phyloP scores from a whole-genome alignment of 1,140 invertebrate species.

The Drosophila aff. region DNA sequence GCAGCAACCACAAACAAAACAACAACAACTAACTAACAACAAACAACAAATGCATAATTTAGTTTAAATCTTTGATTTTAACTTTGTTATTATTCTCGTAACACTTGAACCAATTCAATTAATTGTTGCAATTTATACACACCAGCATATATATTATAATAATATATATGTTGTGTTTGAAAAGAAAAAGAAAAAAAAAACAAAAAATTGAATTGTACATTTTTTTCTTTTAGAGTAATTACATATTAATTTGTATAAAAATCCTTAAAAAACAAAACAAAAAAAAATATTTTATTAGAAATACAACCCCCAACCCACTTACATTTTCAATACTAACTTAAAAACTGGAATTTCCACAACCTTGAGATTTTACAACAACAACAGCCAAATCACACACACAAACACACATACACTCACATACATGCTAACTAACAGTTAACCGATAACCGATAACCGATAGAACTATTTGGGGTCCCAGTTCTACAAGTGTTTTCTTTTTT shows the following conservation, averaged over 20 bases:
- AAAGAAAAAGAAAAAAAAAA: not conserved
- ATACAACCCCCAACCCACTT: not conserved
- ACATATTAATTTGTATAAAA: constrained; percentile 28
- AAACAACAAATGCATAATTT: constrained; percentile 40
- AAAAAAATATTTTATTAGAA: constrained; percentile 47
- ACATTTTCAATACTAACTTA: constrained; percentile 42
- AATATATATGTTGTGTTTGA: constrained; percentile 29
- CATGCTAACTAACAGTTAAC: constrained; percentile 4
- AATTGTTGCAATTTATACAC: constrained; percentile 49
- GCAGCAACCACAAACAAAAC: constrained; percentile 31
- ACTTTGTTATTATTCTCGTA: constrained; percentile 22
- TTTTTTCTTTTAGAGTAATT: constrained; percentile 55
- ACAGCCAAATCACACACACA: constrained; percentile 13
- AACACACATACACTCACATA: not conserved
- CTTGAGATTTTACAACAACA: constrained; percentile 10
- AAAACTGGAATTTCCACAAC: constrained; percentile 6
- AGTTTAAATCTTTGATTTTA: constrained; percentile 50
- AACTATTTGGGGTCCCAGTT: constrained; percentile 9
- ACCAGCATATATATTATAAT: constrained; percentile 38
- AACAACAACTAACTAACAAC: constrained; percentile 31
- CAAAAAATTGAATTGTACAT: constrained; percentile 62
- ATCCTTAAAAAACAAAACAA: constrained; percentile 9
- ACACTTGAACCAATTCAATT: constrained; percentile 32
- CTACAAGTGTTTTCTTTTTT: constrained; percentile 25
- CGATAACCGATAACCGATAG: not conserved